phyloP scores from a whole-genome alignment of 2,113 vertebrate species.

The Desmodus rotundus region DNA sequence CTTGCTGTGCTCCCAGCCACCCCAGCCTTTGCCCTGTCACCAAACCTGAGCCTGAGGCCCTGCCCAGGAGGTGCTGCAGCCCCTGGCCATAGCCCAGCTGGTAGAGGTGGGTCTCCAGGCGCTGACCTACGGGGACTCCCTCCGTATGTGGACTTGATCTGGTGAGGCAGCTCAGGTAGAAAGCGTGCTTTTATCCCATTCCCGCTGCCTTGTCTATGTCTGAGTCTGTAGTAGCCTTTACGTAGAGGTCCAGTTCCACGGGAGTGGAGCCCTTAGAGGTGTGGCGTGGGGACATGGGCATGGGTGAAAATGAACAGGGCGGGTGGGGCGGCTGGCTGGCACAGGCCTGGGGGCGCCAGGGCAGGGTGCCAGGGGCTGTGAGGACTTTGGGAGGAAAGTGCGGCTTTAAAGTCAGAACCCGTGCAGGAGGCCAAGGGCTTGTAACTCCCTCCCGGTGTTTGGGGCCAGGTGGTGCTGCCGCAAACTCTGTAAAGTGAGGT shows the following conservation, averaged over 20 bases:
- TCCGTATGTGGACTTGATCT: accelerated
- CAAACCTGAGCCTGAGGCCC: not conserved
- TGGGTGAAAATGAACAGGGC: accelerated
- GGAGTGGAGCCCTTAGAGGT: not conserved
- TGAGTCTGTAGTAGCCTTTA: not conserved
- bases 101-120: not conserved
- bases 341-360: too few species aligned
- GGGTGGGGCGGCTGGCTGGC: too few species aligned
- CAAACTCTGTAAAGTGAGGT: not conserved
- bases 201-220: not conserved
- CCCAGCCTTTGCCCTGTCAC: accelerated
- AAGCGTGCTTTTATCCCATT: not conserved
- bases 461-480: accelerated
- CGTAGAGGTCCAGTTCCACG: not conserved
- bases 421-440: too few species aligned
- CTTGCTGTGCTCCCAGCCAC: not conserved
- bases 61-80: not conserved
- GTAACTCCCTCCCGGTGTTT: accelerated
- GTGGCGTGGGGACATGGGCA: not conserved
- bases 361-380: accelerated
- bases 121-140: not conserved
- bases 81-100: not conserved
- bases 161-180: not conserved
- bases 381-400: not conserved
- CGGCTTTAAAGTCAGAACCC: accelerated